Conservation (phyloP, 2,888 invertebrate genomes). For the Pristionchus entomophagus region DNA sequence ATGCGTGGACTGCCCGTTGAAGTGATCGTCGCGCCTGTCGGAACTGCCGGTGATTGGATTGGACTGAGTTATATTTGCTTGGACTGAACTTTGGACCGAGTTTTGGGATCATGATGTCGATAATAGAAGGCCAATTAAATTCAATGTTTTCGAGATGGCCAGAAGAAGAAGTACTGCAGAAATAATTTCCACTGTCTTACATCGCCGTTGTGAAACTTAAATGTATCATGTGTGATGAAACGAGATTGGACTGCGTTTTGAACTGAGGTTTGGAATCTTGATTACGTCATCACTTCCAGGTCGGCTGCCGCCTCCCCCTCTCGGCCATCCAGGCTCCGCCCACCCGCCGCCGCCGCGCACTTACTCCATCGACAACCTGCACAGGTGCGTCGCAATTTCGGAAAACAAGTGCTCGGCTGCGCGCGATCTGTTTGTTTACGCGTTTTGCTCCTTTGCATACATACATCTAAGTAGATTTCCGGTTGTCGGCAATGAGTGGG, state of each 20-base stretch:
- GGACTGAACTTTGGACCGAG: no score
- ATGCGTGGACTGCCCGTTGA: constrained; percentile 47
- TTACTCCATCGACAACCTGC: constrained; percentile 46
- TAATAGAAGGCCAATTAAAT: no score
- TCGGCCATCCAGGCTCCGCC: not conserved
- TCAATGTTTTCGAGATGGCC: not conserved
- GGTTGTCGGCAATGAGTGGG: not conserved
- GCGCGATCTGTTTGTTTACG: constrained; percentile 22
- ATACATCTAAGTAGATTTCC: not conserved
- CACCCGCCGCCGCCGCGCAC: constrained; percentile 9
- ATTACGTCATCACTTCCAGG: no score
- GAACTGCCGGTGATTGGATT: not conserved
- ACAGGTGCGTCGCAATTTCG: constrained; percentile 20
- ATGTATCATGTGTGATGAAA: no score
- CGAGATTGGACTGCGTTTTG: no score
- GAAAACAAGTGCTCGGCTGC: not conserved
- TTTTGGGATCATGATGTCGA: no score
- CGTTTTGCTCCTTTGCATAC: not conserved
- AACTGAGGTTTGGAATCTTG: no score
- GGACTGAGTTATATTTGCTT: no score
- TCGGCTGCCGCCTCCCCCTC: constrained; percentile 9
- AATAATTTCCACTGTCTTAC: no score
- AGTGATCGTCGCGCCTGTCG: constrained; percentile 41
- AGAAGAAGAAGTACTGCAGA: no score
- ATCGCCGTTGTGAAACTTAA: not conserved